A percentile compares a stretch with the other conserved stretches of the same genome.
These are phyloP conservation scores for Callipepla squamata DNA, from an alignment of 2,113 vertebrate genomes.

Conservation along the genomic window DNA sequence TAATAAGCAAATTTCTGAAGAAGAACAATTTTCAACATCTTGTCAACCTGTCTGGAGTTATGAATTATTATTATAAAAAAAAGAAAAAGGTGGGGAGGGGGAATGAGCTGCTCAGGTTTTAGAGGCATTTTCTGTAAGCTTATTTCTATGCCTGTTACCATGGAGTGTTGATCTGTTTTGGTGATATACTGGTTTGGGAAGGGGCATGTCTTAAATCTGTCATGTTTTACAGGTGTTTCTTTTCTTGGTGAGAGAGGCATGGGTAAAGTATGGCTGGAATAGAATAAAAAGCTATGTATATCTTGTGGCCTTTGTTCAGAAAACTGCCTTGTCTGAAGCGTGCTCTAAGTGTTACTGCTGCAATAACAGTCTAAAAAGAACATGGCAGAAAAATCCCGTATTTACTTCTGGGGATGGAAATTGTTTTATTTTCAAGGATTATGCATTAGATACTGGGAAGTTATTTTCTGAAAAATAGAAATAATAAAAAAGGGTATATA, in stretches of 20 bases:
- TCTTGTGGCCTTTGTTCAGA: background rate
- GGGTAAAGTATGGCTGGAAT: background rate
- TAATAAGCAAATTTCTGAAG: constrained; percentile 68
- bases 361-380: background rate
- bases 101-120: constrained; percentile 44
- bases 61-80: constrained; percentile 39
- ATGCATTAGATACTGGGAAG: background rate
- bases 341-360: rapidly evolving
- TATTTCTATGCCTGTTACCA: rapidly evolving
- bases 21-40: constrained; percentile 67
- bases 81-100: background rate
- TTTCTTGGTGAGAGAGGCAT: background rate
- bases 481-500: background rate
- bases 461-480: background rate
- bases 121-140: background rate
- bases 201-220: background rate
- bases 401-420: background rate
- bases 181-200: background rate
- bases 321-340: background rate
- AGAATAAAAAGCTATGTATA: background rate
- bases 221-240: background rate
- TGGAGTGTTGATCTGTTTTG: background rate
- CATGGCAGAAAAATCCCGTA: background rate
- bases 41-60: constrained; percentile 61
- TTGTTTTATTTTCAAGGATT: background rate